These are phyloP conservation scores for Melanchra persicariae DNA, from an alignment of 2,888 invertebrate species.

Conservation along the genomic window DNA sequence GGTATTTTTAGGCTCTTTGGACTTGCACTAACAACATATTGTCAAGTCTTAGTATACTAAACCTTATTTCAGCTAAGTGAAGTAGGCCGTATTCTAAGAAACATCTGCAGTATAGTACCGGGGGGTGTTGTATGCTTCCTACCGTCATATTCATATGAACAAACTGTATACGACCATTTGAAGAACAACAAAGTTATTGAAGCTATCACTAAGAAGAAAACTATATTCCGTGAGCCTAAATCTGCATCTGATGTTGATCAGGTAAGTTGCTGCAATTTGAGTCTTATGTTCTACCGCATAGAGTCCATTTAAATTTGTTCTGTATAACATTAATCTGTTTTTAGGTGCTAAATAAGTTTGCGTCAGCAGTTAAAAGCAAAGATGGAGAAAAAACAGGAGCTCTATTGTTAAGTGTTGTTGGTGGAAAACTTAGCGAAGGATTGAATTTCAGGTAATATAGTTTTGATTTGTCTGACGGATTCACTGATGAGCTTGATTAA, in stretches of 20 bases:
- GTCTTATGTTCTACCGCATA: neutral
- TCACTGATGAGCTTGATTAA: no score
- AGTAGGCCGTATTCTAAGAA: conserved; percentile 93
- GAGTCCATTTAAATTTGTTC: neutral
- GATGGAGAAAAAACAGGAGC: conserved; percentile 92
- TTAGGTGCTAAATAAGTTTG: conserved; percentile 84
- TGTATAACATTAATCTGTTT: conserved; percentile 7
- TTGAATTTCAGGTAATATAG: conserved; percentile 94
- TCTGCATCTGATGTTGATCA: conserved; percentile 93
- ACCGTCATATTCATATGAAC: conserved; percentile 97
- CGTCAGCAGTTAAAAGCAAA: conserved; percentile 80
- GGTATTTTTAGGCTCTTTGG: neutral
- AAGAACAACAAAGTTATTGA: conserved; percentile 91
- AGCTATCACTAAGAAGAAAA: conserved; percentile 93
- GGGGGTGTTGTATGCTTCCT: conserved; percentile 98
- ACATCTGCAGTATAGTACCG: conserved; percentile 95
- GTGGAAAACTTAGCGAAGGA: conserved; percentile 99
- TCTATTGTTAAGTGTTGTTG: conserved; percentile 98
- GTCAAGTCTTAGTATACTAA: conserved; percentile 62
- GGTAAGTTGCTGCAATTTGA: conserved; percentile 80
- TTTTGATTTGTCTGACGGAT: neutral
- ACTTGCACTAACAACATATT: neutral
- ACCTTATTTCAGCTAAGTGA: conserved; percentile 92
- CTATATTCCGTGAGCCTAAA: conserved; percentile 95
- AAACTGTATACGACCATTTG: conserved; percentile 92